Evolutionary conservation across 2,797 vertebrate genomes (phyloP).

Genomic region (Fringilla coelebs): DNA sequence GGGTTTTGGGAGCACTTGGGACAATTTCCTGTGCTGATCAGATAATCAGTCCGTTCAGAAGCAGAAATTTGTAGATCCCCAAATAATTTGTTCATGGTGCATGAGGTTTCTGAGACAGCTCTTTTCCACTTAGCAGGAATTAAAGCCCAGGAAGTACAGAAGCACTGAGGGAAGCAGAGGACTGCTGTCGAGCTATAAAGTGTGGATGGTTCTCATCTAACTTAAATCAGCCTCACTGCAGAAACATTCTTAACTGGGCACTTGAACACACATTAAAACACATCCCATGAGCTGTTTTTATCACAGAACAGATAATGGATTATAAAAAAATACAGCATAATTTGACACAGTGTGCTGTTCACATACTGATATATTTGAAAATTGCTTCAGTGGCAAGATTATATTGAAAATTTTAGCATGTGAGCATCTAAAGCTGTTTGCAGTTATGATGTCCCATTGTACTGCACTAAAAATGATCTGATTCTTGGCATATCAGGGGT

Average conservation of each 20-base stretch:
- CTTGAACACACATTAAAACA: background rate
- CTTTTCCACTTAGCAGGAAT: background rate
- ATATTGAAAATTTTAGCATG: background rate
- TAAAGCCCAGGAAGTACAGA: background rate
- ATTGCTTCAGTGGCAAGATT: background rate
- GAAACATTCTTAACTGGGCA: background rate
- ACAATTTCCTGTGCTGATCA: background rate
- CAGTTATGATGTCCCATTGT: background rate
- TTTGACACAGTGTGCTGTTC: background rate
- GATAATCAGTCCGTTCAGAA: background rate
- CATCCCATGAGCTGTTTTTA: background rate
- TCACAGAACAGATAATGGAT: background rate
- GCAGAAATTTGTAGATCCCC: background rate
- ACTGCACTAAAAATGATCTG: background rate
- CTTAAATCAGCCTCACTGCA: background rate
- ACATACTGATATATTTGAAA: background rate
- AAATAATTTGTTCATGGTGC: background rate
- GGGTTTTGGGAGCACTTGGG: accelerated
- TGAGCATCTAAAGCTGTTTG: background rate
- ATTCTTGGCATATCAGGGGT: background rate
- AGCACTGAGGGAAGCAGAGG: background rate
- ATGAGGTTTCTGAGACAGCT: background rate
- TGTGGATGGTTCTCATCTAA: background rate
- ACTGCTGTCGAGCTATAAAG: background rate
- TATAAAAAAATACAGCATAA: background rate